These are phyloP conservation scores for Oligia latruncula DNA, from an alignment of 2,888 invertebrate species.

Conservation along the genomic window DNA sequence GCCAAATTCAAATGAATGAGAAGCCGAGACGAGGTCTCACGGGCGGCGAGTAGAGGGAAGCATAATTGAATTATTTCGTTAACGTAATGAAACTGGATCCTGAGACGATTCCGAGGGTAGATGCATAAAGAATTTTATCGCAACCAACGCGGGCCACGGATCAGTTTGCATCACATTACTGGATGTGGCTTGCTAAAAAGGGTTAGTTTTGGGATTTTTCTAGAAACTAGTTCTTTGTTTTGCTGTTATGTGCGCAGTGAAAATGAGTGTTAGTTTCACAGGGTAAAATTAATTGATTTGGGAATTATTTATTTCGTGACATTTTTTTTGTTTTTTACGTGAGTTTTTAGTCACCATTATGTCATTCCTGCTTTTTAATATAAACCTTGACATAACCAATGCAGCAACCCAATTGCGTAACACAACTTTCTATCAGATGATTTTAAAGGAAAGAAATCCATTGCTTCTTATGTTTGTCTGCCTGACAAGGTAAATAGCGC, in stretches of 20 bases:
- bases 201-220: background rate
- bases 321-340: background rate
- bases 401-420: too few relatives aligned
- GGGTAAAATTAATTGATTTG: too few relatives aligned
- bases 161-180: slow-evolving; percentile 46
- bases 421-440: background rate
- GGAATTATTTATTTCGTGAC: background rate
- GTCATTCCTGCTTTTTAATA: background rate
- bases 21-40: slow-evolving; percentile 50
- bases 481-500: background rate
- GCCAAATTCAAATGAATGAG: slow-evolving; percentile 63
- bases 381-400: background rate
- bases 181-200: slow-evolving; percentile 53
- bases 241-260: background rate
- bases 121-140: slow-evolving; percentile 86
- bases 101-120: slow-evolving; percentile 80
- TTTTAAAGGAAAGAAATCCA: background rate
- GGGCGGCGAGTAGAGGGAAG: slow-evolving; percentile 59
- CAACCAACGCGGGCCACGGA: slow-evolving; percentile 59
- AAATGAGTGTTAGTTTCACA: background rate
- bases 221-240: background rate
- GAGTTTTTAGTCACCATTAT: background rate
- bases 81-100: slow-evolving; percentile 86
- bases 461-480: background rate
- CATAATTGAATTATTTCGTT: slow-evolving; percentile 88